A percentile compares a stretch with the other conserved stretches of the same genome.
These are phyloP conservation scores for Montipora efflorescens DNA, from an alignment of 64 coral and sea anemone genomes.

Conservation along the genomic window DNA sequence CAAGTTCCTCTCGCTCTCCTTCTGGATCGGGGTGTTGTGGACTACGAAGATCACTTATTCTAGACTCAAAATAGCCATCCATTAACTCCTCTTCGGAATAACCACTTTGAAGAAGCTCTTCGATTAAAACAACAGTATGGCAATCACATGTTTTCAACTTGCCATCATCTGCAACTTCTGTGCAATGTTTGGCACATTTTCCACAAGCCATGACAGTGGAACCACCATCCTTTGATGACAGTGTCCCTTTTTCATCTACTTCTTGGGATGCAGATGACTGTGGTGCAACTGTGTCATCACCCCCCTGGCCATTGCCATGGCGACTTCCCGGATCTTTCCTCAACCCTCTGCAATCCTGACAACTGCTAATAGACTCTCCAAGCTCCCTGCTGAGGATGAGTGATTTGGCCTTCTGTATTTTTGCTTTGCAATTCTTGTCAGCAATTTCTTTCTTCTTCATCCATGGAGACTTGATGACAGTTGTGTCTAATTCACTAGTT, in stretches of 20 bases:
- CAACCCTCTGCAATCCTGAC: neutral
- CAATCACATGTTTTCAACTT: neutral
- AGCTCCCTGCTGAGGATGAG: neutral
- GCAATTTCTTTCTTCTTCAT: slow-evolving; percentile 24
- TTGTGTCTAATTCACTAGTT: neutral
- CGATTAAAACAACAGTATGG: neutral
- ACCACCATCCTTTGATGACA: neutral
- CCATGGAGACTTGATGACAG: slow-evolving; percentile 1
- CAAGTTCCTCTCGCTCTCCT: slow-evolving; percentile 28
- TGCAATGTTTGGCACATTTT: neutral
- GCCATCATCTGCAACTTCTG: neutral
- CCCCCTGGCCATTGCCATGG: neutral
- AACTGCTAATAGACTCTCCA: neutral
- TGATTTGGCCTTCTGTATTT: slow-evolving; percentile 34
- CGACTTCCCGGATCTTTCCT: neutral
- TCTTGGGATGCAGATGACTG: neutral
- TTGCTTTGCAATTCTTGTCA: neutral
- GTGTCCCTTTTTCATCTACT: neutral
- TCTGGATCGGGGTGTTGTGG: neutral
- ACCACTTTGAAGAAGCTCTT: neutral
- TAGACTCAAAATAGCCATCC: slow-evolving; percentile 53
- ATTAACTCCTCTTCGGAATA: slow-evolving; percentile 42
- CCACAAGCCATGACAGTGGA: no score
- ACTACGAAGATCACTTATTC: slow-evolving; percentile 30
- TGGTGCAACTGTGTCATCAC: neutral